phyloP scores from a whole-genome alignment of 2,797 vertebrate genomes.

The Anableps anableps region DNA sequence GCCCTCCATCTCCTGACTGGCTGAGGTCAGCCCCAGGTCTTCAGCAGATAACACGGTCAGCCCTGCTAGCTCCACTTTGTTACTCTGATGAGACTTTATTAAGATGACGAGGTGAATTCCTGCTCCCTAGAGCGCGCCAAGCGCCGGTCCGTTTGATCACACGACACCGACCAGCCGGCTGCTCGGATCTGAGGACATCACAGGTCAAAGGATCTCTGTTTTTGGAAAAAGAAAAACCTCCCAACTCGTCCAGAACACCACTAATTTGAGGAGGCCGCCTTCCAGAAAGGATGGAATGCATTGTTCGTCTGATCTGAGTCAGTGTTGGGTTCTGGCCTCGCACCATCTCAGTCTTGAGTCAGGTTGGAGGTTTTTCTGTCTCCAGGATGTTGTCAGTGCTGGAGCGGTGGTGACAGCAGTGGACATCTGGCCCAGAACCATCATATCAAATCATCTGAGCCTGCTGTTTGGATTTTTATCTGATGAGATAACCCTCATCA shows the following conservation, averaged over 20 bases:
- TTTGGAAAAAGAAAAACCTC: conserved; percentile 49
- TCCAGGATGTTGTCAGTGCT: not conserved
- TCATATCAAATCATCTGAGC: conserved; percentile 8
- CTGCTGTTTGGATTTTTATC: conserved; percentile 42
- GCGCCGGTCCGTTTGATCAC: conserved; percentile 67
- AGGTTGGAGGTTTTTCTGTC: conserved; percentile 49
- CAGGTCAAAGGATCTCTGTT: conserved; percentile 60
- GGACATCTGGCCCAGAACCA: conserved; percentile 11
- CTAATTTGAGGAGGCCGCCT: conserved; percentile 63
- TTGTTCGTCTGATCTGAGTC: conserved; percentile 66
- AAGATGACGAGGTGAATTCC: conserved; percentile 78
- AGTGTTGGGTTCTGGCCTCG: conserved; percentile 50
- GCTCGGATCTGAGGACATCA: conserved; percentile 52
- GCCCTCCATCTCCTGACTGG: conserved; percentile 14
- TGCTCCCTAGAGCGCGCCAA: conserved; percentile 58
- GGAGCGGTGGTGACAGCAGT: not conserved
- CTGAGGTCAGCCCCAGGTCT: conserved; percentile 60
- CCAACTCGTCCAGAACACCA: conserved; percentile 50
- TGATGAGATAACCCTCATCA: conserved; percentile 19
- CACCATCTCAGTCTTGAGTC: conserved; percentile 39
- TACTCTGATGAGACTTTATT: conserved; percentile 76
- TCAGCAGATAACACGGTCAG: conserved; percentile 56
- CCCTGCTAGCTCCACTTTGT: conserved; percentile 47
- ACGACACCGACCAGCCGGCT: conserved; percentile 27
- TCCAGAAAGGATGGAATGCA: conserved; percentile 64